Percentiles rank a stretch among this genome's conserved stretches.
Evolutionary conservation across 2,888 invertebrate species (phyloP).

Genomic region (Orthosia incerta): DNA sequence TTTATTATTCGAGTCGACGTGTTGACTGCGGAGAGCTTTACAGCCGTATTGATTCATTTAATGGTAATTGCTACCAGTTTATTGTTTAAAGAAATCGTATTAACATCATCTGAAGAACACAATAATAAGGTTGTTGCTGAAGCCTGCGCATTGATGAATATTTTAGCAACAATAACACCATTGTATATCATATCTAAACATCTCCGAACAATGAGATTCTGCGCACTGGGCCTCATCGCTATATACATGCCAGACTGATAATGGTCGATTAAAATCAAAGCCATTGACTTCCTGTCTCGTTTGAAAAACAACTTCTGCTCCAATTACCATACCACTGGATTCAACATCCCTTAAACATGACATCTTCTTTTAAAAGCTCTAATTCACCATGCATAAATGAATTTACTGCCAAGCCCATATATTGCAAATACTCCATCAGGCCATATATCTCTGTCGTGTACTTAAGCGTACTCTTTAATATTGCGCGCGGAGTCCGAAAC

Average conservation of each 20-base stretch:
- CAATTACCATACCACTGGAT: background rate
- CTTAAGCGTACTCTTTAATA: slow-evolving; percentile 41
- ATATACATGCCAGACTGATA: background rate
- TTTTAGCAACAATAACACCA: slow-evolving; percentile 11
- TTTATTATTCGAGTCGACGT: slow-evolving; percentile 49
- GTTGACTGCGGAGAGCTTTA: slow-evolving; percentile 15
- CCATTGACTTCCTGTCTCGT: background rate
- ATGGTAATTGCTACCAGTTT: slow-evolving; percentile 19
- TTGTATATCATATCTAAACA: slow-evolving; percentile 19
- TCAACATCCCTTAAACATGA: background rate
- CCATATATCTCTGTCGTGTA: slow-evolving; percentile 13
- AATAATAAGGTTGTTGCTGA: slow-evolving; percentile 2
- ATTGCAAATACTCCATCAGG: slow-evolving; percentile 15
- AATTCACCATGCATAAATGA: background rate
- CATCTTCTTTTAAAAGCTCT: background rate
- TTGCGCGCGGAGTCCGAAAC: slow-evolving; percentile 44
- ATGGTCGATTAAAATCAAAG: slow-evolving; percentile 12
- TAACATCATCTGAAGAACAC: slow-evolving; percentile 3
- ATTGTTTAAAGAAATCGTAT: background rate
- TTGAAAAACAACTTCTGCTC: background rate
- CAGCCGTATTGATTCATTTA: slow-evolving; percentile 5
- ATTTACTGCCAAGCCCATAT: slow-evolving; percentile 9
- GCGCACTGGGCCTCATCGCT: background rate
- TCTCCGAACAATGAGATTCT: slow-evolving; percentile 26
- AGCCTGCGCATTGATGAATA: slow-evolving; percentile 1